phyloP scores from a whole-genome alignment of 1,140 invertebrate genomes.

The Bicyclus anynana region DNA sequence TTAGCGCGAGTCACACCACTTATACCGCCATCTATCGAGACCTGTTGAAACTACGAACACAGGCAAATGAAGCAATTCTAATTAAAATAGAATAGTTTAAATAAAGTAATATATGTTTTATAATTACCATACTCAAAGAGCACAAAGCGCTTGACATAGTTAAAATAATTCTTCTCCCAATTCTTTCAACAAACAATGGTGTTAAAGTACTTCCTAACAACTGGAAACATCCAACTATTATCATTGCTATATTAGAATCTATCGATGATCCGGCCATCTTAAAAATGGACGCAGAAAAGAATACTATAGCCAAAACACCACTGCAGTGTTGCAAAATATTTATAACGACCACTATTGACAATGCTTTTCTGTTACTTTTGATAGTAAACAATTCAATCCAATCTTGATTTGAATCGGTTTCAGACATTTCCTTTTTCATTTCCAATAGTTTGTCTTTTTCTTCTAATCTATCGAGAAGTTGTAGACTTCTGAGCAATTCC shows the following conservation, averaged over 20 bases:
- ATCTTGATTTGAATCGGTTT: slow-evolving; percentile 14
- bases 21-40: too few species aligned
- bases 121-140: slow-evolving; percentile 37
- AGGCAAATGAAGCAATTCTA: too few species aligned
- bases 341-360: slow-evolving; percentile 29
- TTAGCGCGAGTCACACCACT: too few species aligned
- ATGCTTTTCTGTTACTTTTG: slow-evolving; percentile 32
- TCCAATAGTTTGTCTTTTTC: slow-evolving; percentile 26
- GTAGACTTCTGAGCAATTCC: slow-evolving; percentile 15
- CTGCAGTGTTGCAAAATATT: slow-evolving; percentile 52
- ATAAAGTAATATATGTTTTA: not conserved
- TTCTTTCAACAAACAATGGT: slow-evolving; percentile 71
- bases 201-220: slow-evolving; percentile 55
- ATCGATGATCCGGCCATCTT: slow-evolving; percentile 40
- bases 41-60: too few species aligned
- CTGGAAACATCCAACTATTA: slow-evolving; percentile 60
- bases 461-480: slow-evolving; percentile 21
- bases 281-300: slow-evolving; percentile 74
- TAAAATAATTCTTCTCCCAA: slow-evolving; percentile 73
- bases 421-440: slow-evolving; percentile 16
- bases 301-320: slow-evolving; percentile 70
- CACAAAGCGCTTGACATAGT: slow-evolving; percentile 46
- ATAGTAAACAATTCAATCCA: slow-evolving; percentile 32
- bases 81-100: not conserved
- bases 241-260: slow-evolving; percentile 31